Base-by-base conservation (phyloP, 2,797 vertebrate species). In the Pipistrellus nathusii region DNA sequence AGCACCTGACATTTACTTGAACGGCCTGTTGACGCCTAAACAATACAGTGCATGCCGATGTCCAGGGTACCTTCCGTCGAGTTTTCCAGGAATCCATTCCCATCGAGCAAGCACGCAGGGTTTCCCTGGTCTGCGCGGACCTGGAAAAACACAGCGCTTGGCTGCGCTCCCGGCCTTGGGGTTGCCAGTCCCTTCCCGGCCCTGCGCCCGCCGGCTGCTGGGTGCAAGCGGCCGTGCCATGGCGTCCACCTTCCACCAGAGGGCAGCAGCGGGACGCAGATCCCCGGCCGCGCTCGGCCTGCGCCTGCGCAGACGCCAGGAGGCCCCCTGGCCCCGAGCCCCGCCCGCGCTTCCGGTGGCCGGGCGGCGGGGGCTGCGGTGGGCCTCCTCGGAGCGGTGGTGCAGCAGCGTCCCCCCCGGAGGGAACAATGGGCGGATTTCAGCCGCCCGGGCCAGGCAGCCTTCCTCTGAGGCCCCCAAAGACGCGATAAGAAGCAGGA, bases 71-170 rank as follows among this genome's bases (percentile, higher is more conserved):
- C 90, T 96, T 95, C 84, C 69, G 84, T 81, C 91, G 87, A 21
- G n/a, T 69, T 95, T 97, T 85, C 95, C 76, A 71, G 88, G 82
- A 93, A 91, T 68, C 64, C 75, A 30, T 93, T 69, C 38, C 69
- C 55, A 85, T 66, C 75, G 23, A 83, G 75, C 83, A 93, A 90
- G 92, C 93, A 90, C 44, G 46, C 88, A 38, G 53, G 51, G 86
- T 9, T 85, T 10, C 86, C 69, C 95, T 69, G 93, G 94, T 90
- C 87, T 30, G 76, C 20, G 27, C 57, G 21, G 90, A 89, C 46
- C 90, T 96, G 96, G 95, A 97, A 96, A 96, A 96, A 89, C 93
- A 97, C 95, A 48, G 94, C 55, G 18, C 44, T 94, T 96, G 96
- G 96, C 96, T 0, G 6, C 7, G 27, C 35, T 95, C 91, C 96